phyloP scores from a whole-genome alignment of 2,113 vertebrate genomes.

The Aythya baeri region DNA sequence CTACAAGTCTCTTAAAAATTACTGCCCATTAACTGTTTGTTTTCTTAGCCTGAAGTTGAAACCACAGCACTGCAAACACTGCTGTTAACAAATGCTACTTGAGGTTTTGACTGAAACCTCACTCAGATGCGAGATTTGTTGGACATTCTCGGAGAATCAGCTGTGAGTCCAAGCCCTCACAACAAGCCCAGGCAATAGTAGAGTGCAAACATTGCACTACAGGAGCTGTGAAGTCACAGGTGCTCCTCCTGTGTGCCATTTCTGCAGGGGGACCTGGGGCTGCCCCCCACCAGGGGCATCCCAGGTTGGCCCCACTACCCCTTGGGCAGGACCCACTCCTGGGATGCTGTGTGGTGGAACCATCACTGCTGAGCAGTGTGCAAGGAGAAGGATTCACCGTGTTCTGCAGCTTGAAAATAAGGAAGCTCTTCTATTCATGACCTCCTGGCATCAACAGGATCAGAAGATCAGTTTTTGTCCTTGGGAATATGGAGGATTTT shows the following conservation, averaged over 20 bases:
- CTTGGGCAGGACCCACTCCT: background rate
- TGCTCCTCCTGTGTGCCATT: background rate
- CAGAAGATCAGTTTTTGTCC: background rate
- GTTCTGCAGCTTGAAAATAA: background rate
- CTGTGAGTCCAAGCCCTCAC: background rate
- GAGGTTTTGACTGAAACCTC: conserved; percentile 45
- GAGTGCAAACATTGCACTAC: background rate
- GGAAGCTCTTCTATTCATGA: background rate
- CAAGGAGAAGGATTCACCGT: background rate
- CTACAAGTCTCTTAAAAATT: conserved; percentile 4
- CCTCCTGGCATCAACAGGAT: accelerated
- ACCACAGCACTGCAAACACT: conserved; percentile 1
- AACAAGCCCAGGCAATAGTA: accelerated
- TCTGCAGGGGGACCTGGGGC: background rate
- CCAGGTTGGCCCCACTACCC: background rate
- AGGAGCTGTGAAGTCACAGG: background rate
- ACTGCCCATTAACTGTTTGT: conserved; percentile 36
- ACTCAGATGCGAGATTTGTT: background rate
- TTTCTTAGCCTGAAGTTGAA: background rate
- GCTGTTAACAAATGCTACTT: background rate
- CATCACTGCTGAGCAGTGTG: background rate
- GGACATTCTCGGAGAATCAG: background rate
- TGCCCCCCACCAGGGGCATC: accelerated
- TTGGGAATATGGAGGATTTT: background rate
- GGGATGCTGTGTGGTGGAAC: accelerated